phyloP scores from a whole-genome alignment of 2,888 invertebrate genomes.

The Augochlorella aurata region DNA sequence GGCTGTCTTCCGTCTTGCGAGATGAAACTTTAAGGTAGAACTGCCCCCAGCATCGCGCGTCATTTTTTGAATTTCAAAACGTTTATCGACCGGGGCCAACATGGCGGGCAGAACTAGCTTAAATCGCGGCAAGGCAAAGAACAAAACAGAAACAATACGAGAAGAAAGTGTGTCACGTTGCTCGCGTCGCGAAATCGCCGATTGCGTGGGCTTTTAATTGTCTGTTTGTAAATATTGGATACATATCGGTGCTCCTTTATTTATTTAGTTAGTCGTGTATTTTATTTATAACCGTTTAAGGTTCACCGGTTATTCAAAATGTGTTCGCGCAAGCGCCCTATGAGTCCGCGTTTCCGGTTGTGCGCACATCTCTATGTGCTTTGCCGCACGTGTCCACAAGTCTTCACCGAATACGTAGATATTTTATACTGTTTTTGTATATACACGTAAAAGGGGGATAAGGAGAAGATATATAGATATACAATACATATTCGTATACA shows the following conservation, averaged over 20 bases:
- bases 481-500: conserved; percentile 11
- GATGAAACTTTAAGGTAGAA: not conserved
- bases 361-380: not conserved
- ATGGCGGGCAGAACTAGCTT: not conserved
- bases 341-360: conserved; percentile 35
- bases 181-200: conserved; percentile 29
- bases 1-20: conserved; percentile 62
- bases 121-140: not conserved
- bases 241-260: conserved; percentile 66
- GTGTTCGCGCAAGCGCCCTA: not conserved
- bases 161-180: conserved; percentile 19
- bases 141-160: not conserved
- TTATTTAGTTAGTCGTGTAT: conserved; percentile 72
- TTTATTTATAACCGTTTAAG: conserved; percentile 68
- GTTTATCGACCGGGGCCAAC: not conserved
- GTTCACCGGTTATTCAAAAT: conserved; percentile 2
- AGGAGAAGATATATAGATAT: conserved; percentile 39
- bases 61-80: not conserved
- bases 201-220: conserved; percentile 30
- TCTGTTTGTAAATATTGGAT: conserved; percentile 64
- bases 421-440: conserved; percentile 67
- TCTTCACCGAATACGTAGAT: conserved; percentile 31
- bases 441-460: conserved; percentile 33
- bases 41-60: conserved; percentile 1
- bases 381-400: conserved; percentile 8